Base-by-base conservation (phyloP, 2,113 vertebrate species). In the Piaya cayana region DNA sequence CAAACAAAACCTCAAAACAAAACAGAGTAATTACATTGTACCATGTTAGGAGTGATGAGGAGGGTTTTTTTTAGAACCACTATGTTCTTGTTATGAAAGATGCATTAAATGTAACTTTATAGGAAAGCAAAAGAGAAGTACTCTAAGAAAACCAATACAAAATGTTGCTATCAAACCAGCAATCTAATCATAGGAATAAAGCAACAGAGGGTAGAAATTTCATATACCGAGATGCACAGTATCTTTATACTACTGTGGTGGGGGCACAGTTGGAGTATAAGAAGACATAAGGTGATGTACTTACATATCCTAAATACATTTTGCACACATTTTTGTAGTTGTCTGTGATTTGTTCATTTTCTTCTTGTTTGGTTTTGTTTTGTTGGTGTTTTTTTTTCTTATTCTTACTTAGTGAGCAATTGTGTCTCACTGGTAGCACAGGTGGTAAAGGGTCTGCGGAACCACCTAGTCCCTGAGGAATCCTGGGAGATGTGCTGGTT, bases 381-480 rank as follows among this genome's bases (percentile, higher is more conserved):
- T 43, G 43, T 43, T 43, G 13, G 43, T n/a, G n/a, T n/a, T 30
- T 65, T 7, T 16, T 53, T 39, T 16, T 42, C 10, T n/a, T 34
- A n/a, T n/a, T n/a, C n/a, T n/a, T n/a, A n/a, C 22, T 32, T 13
- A 37, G 4, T 4, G 13, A 87, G 7, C 16, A 76, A 25, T 18
- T 56, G 11, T 26, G 10, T 10, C 49, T 82, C 6, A 1, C 15
- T 34, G 29, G 22, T 29, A 77, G 37, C 30, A 52, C 20, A 8
- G 49, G n/a, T 21, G 10, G 9, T 16, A 11, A 15, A 76, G 26
- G 27, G 39, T 45, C 42, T 81, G 26, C 23, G 62, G 72, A 32
- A 15, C 4, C 1, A 0, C 8, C 2, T 1, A 23, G 11, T 67
- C 34, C 32, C 39, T 27, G 29, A 25, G 10, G 5, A 25, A 11